phyloP scores from a whole-genome alignment of 2,113 vertebrate species.

The Xenotilapia flavipinnis region DNA sequence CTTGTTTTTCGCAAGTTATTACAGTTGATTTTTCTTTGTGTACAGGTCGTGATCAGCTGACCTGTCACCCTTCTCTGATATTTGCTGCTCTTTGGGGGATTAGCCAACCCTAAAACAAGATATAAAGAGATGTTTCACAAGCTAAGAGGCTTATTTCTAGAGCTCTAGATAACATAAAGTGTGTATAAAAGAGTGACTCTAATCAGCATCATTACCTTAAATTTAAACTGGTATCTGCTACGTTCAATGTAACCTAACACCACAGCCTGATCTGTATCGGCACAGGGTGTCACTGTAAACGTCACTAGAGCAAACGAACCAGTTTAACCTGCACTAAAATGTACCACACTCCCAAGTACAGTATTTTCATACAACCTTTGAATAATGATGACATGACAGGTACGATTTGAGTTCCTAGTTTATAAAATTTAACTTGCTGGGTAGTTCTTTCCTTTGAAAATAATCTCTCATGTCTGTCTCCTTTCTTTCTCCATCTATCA shows the following conservation, averaged over 20 bases:
- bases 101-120: neutral
- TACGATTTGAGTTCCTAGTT: neutral
- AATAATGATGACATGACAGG: neutral
- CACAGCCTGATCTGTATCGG: neutral
- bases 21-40: neutral
- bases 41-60: neutral
- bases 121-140: neutral
- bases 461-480: neutral
- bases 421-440: neutral
- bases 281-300: neutral
- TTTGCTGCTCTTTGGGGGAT: neutral
- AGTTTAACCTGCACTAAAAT: neutral
- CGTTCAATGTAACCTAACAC: neutral
- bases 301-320: accelerated
- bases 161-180: neutral
- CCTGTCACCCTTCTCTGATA: neutral
- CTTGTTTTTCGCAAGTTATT: neutral
- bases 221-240: neutral
- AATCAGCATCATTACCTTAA: neutral
- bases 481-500: neutral
- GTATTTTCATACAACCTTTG: neutral
- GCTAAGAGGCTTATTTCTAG: neutral
- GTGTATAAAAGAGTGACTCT: neutral
- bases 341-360: neutral
- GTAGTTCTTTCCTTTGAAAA: accelerated